Percentiles rank a stretch among this genome's conserved stretches.
Evolutionary conservation across 2,797 vertebrate species (phyloP).

Genomic region (Atherinosoma microstoma): DNA sequence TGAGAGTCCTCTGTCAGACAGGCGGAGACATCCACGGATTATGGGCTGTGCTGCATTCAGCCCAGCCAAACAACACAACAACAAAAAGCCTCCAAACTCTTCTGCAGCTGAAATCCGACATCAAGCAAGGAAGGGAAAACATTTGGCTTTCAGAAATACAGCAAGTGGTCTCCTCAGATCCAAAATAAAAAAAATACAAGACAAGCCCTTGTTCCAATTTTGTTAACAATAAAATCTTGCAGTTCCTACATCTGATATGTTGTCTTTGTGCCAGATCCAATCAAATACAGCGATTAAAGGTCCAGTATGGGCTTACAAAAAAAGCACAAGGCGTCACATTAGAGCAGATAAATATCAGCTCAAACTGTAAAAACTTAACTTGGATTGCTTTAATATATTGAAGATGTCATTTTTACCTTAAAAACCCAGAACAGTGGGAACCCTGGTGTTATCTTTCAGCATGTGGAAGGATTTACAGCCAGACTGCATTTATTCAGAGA

Average conservation of each 20-base stretch:
- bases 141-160: slow-evolving; percentile 1
- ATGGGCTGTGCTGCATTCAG: not conserved
- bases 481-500: not conserved
- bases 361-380: too few species aligned
- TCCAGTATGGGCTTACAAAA: not conserved
- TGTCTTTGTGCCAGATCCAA: not conserved
- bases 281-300: not conserved
- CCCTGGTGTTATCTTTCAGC: not conserved
- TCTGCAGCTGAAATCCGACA: slow-evolving; percentile 8
- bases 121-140: slow-evolving; percentile 4
- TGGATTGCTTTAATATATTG: not conserved
- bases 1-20: not conserved
- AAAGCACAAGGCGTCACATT: not conserved
- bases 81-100: not conserved
- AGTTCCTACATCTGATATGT: not conserved
- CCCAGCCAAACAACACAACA: slow-evolving; percentile 9
- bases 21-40: slow-evolving; percentile 10
- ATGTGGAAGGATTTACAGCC: not conserved
- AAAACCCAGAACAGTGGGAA: not conserved
- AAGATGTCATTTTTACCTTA: not conserved
- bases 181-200: not conserved
- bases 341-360: not conserved
- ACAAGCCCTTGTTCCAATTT: not conserved
- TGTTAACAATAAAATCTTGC: not conserved
- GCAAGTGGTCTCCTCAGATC: not conserved